A percentile compares a stretch with the other conserved stretches of the same genome.
These are phyloP conservation scores for Latheticus oryzae DNA, from an alignment of 2,888 invertebrate species.

Conservation along the genomic window DNA sequence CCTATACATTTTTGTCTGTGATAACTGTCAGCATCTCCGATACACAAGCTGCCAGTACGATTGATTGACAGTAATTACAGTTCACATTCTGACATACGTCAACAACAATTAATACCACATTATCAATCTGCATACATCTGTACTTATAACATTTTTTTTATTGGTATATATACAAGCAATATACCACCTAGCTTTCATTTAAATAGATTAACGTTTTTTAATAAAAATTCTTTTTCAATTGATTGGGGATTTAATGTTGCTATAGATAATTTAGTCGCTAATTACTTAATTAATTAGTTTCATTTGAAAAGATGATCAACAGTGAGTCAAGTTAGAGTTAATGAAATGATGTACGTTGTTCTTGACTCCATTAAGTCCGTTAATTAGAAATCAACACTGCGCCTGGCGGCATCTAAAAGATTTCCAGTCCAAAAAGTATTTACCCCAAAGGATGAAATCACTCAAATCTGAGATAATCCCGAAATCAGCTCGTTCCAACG, in stretches of 20 bases:
- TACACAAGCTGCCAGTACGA: constrained; percentile 45
- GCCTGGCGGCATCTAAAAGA: constrained; percentile 46
- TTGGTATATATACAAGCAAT: no score
- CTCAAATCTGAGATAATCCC: constrained; percentile 31
- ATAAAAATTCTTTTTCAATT: no score
- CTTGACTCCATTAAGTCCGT: constrained; percentile 59
- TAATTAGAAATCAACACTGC: constrained; percentile 63
- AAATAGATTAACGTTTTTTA: no score
- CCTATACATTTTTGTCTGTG: constrained; percentile 47
- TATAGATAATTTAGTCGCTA: constrained; percentile 53
- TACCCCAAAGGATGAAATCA: constrained; percentile 23
- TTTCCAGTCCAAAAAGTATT: constrained; percentile 37
- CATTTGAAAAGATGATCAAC: constrained; percentile 60
- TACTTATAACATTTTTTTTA: no score
- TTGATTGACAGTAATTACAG: constrained; percentile 58
- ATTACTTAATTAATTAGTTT: constrained; percentile 63
- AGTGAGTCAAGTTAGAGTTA: constrained; percentile 49
- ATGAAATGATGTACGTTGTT: constrained; percentile 58
- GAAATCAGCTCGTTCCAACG: constrained; percentile 18
- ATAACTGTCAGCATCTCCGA: constrained; percentile 52
- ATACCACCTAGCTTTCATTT: no score
- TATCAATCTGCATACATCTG: no score
- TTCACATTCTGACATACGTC: constrained; percentile 48
- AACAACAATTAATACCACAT: constrained; percentile 48
- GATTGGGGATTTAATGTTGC: constrained; percentile 24